Percentiles rank a stretch among this genome's conserved stretches.
Evolutionary conservation across 1,140 invertebrate genomes (phyloP).

Genomic region (Dreissena polymorpha): DNA sequence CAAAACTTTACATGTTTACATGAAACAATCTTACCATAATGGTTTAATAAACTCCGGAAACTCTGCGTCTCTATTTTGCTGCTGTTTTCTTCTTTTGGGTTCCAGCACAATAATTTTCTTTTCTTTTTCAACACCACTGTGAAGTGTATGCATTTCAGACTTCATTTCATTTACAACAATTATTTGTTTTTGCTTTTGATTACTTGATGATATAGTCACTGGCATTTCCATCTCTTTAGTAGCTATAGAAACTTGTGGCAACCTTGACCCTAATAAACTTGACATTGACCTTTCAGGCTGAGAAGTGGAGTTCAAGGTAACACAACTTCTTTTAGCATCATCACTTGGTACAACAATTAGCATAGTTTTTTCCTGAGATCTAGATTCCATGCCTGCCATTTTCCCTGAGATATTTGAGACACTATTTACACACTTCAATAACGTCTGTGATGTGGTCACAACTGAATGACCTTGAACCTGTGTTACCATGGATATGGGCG

Average conservation of each 20-base stretch:
- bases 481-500: constrained; percentile 28
- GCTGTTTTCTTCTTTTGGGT: constrained; percentile 22
- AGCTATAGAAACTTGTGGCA: neutral
- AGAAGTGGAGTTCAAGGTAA: neutral
- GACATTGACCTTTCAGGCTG: constrained; percentile 22
- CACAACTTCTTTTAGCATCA: neutral
- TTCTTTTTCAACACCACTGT: constrained; percentile 9
- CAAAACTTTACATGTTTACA: no score
- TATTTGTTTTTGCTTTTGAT: constrained; percentile 38
- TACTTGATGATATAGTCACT: constrained; percentile 24
- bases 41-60: constrained; percentile 24
- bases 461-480: constrained; percentile 26
- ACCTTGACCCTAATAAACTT: constrained; percentile 38
- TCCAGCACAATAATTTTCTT: constrained; percentile 35
- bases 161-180: constrained; percentile 38
- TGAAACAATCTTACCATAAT: constrained; percentile 35
- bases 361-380: constrained; percentile 22
- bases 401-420: neutral
- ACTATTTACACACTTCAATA: neutral
- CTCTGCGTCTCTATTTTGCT: constrained; percentile 11
- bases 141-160: neutral
- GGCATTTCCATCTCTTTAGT: constrained; percentile 21
- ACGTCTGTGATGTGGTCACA: neutral
- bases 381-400: neutral
- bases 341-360: constrained; percentile 45